Base-by-base conservation (phyloP, 2,797 vertebrate species). In the Alfaro cultratus region DNA sequence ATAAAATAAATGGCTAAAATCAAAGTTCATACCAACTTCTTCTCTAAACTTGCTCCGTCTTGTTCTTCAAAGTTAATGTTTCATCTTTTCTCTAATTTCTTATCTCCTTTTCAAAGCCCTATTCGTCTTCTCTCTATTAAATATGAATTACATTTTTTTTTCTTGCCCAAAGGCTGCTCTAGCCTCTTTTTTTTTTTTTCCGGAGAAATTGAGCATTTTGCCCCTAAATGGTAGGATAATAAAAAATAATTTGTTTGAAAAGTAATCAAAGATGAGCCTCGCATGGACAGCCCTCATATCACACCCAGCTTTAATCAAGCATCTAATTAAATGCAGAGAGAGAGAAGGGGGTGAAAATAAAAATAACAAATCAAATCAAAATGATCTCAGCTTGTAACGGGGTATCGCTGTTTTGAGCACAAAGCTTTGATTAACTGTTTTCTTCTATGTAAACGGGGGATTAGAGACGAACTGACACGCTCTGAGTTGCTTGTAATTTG, bases 301-400 rank as follows among this genome's bases (percentile, higher is more conserved):
- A 57, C 64, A 62, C 71, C 41, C 73, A 74, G 81, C 62, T 85
- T 87, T 88, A 91, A 94, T 92, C 89, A 92, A 88, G 83, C 87
- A 83, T 84, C 81, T 90, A 91, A 95, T 94, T 93, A 92, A 91
- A 92, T 89, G 23, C 62, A 77, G 34, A 73, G 21, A 41, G 36
- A 12, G 36, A 11, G 18, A 41, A 76, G 15, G 12, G 21, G 53
- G 4, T 2, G 9, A 68, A 77, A 83, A 16, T 45, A 60, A 34
- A 62, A 34, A 16, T 3, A 34, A 11, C 80, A 88, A 86, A 74
- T 80, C 80, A 87, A 90, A 91, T 90, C 86, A 89, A 86, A 90
- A 53, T 3, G 80, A 85, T 77, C 80, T 75, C 75, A 79, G 55
- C 80, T 78, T 71, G 45, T 86, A 77, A 89, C 80, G 79, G 86